A percentile compares a stretch with the other conserved stretches of the same genome.
phyloP scores from a whole-genome alignment of 2,797 vertebrate species.

The Mormyrops attenuatus region DNA sequence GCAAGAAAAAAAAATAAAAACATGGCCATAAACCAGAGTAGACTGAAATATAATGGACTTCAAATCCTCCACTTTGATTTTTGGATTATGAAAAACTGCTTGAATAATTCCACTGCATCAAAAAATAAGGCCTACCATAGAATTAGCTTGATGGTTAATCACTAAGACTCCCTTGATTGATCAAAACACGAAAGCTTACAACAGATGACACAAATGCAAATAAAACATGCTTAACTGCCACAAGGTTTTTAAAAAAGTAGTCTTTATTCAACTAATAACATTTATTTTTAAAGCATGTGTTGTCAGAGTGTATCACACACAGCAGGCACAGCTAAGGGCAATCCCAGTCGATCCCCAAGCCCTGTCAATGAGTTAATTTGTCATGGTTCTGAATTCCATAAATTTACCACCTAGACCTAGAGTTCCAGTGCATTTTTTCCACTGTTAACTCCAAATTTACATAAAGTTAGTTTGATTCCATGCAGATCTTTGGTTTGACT shows the following conservation, averaged over 20 bases:
- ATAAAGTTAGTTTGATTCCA: neutral
- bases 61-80: neutral
- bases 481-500: slow-evolving; percentile 23
- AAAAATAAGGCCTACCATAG: neutral
- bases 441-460: neutral
- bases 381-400: neutral
- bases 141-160: neutral
- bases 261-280: slow-evolving; percentile 58
- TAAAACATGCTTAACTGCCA: neutral
- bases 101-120: neutral
- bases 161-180: neutral
- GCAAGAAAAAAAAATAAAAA: neutral
- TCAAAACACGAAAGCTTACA: neutral
- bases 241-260: slow-evolving; percentile 40
- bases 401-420: slow-evolving; percentile 6
- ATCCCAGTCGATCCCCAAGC: neutral
- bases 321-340: neutral
- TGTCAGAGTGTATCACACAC: slow-evolving; percentile 12
- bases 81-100: neutral
- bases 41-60: neutral
- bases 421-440: neutral
- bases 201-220: slow-evolving; percentile 3
- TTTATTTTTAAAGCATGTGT: slow-evolving; percentile 36
- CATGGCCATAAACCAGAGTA: neutral
- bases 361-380: slow-evolving; percentile 4